A percentile compares a stretch with the other conserved stretches of the same genome.
Evolutionary conservation across 2,797 vertebrate genomes (phyloP).

Genomic region (Hippocampus kuda): DNA sequence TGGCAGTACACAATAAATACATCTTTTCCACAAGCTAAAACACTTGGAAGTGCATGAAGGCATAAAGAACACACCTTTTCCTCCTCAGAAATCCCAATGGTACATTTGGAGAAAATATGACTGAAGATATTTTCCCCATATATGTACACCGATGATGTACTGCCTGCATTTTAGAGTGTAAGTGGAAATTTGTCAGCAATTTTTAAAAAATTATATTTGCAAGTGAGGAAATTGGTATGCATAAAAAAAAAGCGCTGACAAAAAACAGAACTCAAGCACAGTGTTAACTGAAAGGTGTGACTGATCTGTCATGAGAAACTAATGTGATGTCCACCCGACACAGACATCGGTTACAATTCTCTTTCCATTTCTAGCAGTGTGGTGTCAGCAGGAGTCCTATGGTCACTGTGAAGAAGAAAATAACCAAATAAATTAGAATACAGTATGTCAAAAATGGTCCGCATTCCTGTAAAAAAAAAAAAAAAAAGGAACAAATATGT

Average conservation of each 20-base stretch:
- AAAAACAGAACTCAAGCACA: neutral
- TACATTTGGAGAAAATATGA: neutral
- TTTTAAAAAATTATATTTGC: neutral
- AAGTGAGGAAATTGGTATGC: neutral
- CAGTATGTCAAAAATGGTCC: neutral
- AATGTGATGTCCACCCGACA: neutral
- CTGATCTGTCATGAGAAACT: neutral
- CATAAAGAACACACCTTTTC: neutral
- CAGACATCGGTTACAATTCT: neutral
- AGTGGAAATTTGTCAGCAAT: neutral
- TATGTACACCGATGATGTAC: neutral
- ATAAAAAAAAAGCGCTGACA: neutral
- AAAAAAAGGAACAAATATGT: neutral
- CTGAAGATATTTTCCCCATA: neutral
- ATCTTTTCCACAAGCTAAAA: conserved; percentile 1
- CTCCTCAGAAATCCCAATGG: neutral
- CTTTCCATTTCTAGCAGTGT: conserved; percentile 9
- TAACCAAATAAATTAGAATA: neutral
- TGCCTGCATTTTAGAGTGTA: neutral
- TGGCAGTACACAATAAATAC: neutral
- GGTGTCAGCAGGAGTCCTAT: fast-evolving
- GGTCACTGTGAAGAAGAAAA: conserved; percentile 15
- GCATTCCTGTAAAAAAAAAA: conserved; percentile 1
- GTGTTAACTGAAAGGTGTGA: neutral
- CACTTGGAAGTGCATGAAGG: neutral